A percentile compares a stretch with the other conserved stretches of the same genome.
These are phyloP conservation scores for Pseudolycoriella hygida DNA, from an alignment of 2,888 invertebrate species.

Conservation along the genomic window DNA sequence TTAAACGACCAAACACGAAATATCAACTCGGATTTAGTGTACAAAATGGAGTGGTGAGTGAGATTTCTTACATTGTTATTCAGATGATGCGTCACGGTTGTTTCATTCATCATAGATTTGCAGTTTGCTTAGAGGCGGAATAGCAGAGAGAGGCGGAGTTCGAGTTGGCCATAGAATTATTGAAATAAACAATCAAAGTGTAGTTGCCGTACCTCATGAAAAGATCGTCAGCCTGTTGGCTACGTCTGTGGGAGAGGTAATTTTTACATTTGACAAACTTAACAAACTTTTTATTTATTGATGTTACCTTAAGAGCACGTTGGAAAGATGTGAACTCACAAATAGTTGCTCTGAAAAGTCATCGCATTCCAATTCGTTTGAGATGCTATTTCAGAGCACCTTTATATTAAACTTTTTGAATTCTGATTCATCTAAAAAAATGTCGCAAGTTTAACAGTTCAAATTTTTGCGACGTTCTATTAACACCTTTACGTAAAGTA, in stretches of 20 bases:
- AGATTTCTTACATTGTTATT: neutral
- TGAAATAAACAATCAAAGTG: conserved; percentile 98
- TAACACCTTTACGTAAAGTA: too few relatives aligned
- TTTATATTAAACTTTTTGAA: too few relatives aligned
- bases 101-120: conserved; percentile 54
- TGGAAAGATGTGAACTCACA: neutral
- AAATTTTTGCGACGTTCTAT: too few relatives aligned
- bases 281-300: too few relatives aligned
- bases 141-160: conserved; percentile 96
- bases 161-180: conserved; percentile 98
- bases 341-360: too few relatives aligned
- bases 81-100: neutral
- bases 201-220: conserved; percentile 98
- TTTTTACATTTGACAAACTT: too few relatives aligned
- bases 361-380: too few relatives aligned
- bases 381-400: too few relatives aligned
- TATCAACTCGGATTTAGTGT: conserved; percentile 99
- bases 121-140: conserved; percentile 92
- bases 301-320: too few relatives aligned
- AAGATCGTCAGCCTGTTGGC: conserved; percentile 97
- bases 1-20: conserved; percentile 97
- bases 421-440: too few relatives aligned
- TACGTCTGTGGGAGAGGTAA: conserved; percentile 96
- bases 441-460: too few relatives aligned
- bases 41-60: conserved; percentile 91